Conservation (phyloP, 2,888 invertebrate genomes). For the Andrena minutula region DNA sequence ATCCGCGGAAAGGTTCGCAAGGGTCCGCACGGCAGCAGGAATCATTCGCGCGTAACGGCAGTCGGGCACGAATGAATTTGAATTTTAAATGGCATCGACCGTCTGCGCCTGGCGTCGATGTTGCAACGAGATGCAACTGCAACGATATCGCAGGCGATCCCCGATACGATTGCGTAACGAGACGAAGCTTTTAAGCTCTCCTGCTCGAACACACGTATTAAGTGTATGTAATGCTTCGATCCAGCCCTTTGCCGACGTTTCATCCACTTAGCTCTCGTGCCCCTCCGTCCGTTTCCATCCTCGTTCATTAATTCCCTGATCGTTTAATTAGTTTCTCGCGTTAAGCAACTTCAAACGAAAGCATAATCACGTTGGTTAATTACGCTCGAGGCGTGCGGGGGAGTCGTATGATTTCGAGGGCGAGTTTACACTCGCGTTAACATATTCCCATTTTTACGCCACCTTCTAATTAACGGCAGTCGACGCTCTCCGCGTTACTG, state of each 20-base stretch:
- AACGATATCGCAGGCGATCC: not conserved
- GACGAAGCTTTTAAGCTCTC: conserved; percentile 9
- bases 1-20: too few species aligned
- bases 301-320: not conserved
- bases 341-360: not conserved
- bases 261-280: not conserved
- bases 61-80: not conserved
- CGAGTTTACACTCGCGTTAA: not conserved
- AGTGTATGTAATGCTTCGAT: not conserved
- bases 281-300: not conserved
- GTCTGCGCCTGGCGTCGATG: not conserved
- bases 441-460: not conserved
- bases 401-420: not conserved
- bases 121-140: conserved; percentile 1
- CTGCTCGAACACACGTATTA: not conserved
- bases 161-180: not conserved
- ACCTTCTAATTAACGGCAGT: not conserved
- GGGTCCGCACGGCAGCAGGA: too few species aligned
- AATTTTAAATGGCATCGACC: conserved; percentile 5
- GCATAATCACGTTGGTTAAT: not conserved
- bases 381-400: not conserved
- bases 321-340: not conserved
- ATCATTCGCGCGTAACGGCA: not conserved
- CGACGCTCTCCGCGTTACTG: not conserved
- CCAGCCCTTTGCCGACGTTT: not conserved